A percentile compares a stretch with the other conserved stretches of the same genome.
These are phyloP conservation scores for Pseudomyrmex dendroicus DNA, from an alignment of 1,140 invertebrate species.

Conservation along the genomic window DNA sequence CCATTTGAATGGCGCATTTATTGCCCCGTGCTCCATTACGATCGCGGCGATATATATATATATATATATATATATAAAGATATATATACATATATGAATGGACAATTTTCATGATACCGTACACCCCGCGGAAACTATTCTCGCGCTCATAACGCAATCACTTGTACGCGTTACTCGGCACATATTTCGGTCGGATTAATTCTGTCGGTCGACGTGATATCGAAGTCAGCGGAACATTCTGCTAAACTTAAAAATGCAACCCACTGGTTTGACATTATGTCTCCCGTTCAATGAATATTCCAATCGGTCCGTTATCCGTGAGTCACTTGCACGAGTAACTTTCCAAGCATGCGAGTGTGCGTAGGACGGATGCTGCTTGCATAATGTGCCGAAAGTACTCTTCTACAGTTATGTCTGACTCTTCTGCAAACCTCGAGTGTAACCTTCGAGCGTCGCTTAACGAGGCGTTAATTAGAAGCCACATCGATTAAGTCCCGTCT, in stretches of 20 bases:
- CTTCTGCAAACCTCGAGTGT: conserved; percentile 17
- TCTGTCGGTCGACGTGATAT: not conserved
- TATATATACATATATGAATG: not conserved
- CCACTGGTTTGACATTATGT: not conserved
- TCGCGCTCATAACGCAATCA: not conserved
- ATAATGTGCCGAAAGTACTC: conserved; percentile 5
- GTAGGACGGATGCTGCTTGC: not conserved
- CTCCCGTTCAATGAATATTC: not conserved
- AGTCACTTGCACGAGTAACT: not conserved
- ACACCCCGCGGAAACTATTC: not conserved
- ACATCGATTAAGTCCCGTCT: conserved; percentile 46
- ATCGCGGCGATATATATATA: not conserved
- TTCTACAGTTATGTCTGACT: not conserved
- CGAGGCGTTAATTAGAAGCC: conserved; percentile 50
- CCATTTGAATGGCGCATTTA: conserved; percentile 8
- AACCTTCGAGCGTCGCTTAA: conserved; percentile 30
- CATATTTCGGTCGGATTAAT: conserved; percentile 14
- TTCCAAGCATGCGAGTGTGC: not conserved
- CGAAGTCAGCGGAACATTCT: not conserved
- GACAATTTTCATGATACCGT: conserved; percentile 26
- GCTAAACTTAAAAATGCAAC: not conserved
- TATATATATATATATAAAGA: not conserved
- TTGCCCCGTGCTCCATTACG: not conserved
- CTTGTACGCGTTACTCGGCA: not conserved
- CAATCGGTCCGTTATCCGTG: not conserved